These are phyloP conservation scores for Diabrotica balteata DNA, from an alignment of 2,888 invertebrate genomes.

Conservation along the genomic window DNA sequence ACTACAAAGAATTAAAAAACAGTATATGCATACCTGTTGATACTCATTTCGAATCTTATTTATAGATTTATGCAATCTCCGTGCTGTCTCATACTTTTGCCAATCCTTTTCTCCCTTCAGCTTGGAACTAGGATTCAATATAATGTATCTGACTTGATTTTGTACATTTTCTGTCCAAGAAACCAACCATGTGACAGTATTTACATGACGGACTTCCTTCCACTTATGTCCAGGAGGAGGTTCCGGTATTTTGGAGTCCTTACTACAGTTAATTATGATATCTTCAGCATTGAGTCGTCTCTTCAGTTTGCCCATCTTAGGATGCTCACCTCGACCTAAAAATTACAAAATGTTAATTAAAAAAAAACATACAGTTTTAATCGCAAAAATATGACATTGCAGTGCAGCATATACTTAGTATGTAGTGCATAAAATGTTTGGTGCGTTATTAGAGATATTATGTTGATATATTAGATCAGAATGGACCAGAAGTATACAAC, in stretches of 20 bases:
- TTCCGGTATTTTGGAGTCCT: conserved; percentile 83
- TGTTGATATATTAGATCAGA: too few relatives aligned
- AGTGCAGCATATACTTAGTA: too few relatives aligned
- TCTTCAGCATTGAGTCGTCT: conserved; percentile 90
- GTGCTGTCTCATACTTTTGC: conserved; percentile 98
- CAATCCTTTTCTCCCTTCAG: conserved; percentile 99
- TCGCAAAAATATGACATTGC: too few relatives aligned
- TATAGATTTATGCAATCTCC: conserved; percentile 89
- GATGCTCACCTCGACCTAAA: conserved; percentile 91
- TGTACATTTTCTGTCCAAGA: conserved; percentile 99
- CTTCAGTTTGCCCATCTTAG: conserved; percentile 99
- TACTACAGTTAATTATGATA: conserved; percentile 97
- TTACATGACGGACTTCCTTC: conserved; percentile 96
- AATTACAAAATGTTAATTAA: conserved; percentile 1
- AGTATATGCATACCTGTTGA: not conserved
- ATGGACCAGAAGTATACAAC: too few relatives aligned
- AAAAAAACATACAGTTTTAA: too few relatives aligned
- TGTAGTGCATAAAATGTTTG: too few relatives aligned
- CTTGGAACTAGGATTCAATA: conserved; percentile 98
- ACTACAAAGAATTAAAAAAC: not conserved
- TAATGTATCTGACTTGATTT: conserved; percentile 95
- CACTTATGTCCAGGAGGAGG: conserved; percentile 93
- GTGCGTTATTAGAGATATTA: too few relatives aligned
- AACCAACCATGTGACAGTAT: conserved; percentile 95
- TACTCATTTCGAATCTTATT: conserved; percentile 78